Conservation (phyloP, 2,888 invertebrate genomes). For the Alsophila aescularia region DNA sequence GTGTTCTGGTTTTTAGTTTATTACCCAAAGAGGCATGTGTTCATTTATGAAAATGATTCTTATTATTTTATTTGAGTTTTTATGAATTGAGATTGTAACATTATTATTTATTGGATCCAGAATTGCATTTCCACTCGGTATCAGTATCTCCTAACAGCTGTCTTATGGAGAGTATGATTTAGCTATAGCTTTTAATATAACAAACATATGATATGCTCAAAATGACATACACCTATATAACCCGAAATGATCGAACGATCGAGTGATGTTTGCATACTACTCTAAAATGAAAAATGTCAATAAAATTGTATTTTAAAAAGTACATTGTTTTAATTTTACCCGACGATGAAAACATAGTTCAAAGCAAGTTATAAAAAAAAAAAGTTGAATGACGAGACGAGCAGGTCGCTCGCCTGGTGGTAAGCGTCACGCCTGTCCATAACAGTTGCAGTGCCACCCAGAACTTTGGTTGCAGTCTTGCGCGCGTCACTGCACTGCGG, state of each 20-base stretch:
- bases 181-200: slow-evolving; percentile 47
- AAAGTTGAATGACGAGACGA: no score
- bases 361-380: no score
- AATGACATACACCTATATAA: slow-evolving; percentile 62
- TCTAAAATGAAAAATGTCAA: slow-evolving; percentile 80
- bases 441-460: no score
- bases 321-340: slow-evolving; percentile 44
- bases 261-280: slow-evolving; percentile 81
- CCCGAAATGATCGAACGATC: slow-evolving; percentile 68
- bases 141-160: slow-evolving; percentile 43
- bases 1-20: slow-evolving; percentile 61
- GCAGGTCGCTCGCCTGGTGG: no score
- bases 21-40: slow-evolving; percentile 81
- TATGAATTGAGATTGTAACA: slow-evolving; percentile 68
- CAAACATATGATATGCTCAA: slow-evolving; percentile 64
- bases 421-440: no score
- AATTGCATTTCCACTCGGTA: slow-evolving; percentile 74
- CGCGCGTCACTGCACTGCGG: no score
- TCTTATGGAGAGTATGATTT: slow-evolving; percentile 48
- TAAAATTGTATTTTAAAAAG: slow-evolving; percentile 83
- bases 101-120: slow-evolving; percentile 79
- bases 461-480: no score
- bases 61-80: slow-evolving; percentile 60
- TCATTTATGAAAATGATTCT: slow-evolving; percentile 68
- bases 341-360: no score